A percentile compares a stretch with the other conserved stretches of the same genome.
phyloP scores from a whole-genome alignment of 2,797 vertebrate species.

The Leuciscus waleckii region DNA sequence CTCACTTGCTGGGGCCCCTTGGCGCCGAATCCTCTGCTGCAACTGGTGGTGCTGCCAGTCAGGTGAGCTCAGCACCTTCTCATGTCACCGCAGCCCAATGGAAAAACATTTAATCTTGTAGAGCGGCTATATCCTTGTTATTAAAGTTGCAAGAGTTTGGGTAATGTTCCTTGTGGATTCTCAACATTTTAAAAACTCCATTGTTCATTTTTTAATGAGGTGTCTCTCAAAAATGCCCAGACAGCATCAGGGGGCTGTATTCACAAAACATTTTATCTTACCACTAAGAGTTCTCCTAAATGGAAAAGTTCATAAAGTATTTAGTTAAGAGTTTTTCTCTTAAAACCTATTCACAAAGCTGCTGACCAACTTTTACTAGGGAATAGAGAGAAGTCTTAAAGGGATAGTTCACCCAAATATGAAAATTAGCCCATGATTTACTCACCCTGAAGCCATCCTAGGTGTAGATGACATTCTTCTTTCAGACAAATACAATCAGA shows the following conservation, averaged over 20 bases:
- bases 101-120: neutral
- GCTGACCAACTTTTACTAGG: no score
- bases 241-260: neutral
- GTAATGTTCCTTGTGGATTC: neutral
- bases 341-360: no score
- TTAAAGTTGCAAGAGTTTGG: slow-evolving; percentile 21
- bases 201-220: slow-evolving; percentile 3
- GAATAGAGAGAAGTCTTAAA: no score
- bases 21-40: slow-evolving; percentile 80
- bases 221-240: neutral
- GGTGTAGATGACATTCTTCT: no score
- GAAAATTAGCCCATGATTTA: no score
- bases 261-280: no score
- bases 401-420: no score
- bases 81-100: slow-evolving; percentile 22
- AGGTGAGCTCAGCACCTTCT: slow-evolving; percentile 83
- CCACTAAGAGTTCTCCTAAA: no score
- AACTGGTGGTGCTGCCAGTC: slow-evolving; percentile 87
- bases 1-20: slow-evolving; percentile 79
- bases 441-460: no score
- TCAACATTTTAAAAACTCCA: neutral
- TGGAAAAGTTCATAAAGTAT: no score
- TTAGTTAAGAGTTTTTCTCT: no score
- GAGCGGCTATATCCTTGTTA: neutral
- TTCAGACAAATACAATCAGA: no score